Evolutionary conservation across 2,888 invertebrate species (phyloP), one percentile per base, ranked within the genome.

Genomic region (Patella caerulea): DNA sequence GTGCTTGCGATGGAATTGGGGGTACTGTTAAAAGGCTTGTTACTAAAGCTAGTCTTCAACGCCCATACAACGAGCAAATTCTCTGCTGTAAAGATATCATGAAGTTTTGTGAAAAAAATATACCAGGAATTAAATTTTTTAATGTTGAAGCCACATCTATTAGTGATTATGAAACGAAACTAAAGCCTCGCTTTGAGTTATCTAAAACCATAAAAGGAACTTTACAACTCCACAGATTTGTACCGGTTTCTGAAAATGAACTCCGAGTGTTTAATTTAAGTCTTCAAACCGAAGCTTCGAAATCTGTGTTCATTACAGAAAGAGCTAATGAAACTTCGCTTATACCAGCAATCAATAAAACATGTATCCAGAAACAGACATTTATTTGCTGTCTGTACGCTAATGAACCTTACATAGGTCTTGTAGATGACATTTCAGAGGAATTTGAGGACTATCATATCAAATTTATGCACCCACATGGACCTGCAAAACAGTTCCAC

Each of bases 1-100:
- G 72, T 71, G 70, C 72, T 17, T 53, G 72, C 4, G 75, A 75
- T 71, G 75, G 75, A 14, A 76, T 76, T 54, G 72, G 72, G 15
- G 45, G 56, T 11, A 76, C 76, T n/a, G 55, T 76, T n/a, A 76
- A 76, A 53, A 14, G 76, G 17, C 53, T 76, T 17, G 54, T 76
- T 12, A 70, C 56, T 2, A 69, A 72, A 19, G 76, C 55, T 9
- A 76, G 76, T 71, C 24, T 76, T 15, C 76, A 76, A 54, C 56
- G 74, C 17, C 74, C 74, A 14, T 59, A 74, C 56, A 19, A 24
- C 3, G 29, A 74, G 15, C 59, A 9, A 29, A 74, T 74, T n/a
- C 24, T 55, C 5, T 56, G 14, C 24, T 24, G 12, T 29, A 56
- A 55, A 17, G 34, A 53, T 15, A 59, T 74, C 19, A 55, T 74